A percentile compares a stretch with the other conserved stretches of the same genome.
These are phyloP conservation scores for Sesamia inferens DNA, from an alignment of 2,888 invertebrate species.

Conservation along the genomic window DNA sequence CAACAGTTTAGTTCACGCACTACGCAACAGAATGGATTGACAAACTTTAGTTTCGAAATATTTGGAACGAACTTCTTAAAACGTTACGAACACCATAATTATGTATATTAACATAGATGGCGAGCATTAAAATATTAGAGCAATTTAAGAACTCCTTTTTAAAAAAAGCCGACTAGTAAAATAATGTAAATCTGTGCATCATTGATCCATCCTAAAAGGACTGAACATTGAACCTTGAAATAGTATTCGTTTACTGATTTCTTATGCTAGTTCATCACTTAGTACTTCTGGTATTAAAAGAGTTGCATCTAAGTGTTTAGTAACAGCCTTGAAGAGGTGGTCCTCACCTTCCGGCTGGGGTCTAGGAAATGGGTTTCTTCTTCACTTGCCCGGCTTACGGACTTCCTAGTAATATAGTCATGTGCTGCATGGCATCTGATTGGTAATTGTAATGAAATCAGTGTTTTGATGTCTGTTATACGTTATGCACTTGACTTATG, in stretches of 20 bases:
- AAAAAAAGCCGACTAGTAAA: not conserved
- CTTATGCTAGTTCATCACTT: constrained; percentile 28
- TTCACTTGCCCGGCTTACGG: constrained; percentile 36
- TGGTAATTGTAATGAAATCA: not conserved
- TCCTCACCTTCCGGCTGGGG: constrained; percentile 44
- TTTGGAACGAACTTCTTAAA: not conserved
- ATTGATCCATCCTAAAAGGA: not conserved
- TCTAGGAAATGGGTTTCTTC: constrained; percentile 55
- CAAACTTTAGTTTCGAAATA: not conserved
- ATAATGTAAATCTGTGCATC: not conserved
- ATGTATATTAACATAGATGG: not conserved
- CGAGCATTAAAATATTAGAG: not conserved
- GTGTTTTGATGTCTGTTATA: not conserved
- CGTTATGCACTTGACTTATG: not conserved
- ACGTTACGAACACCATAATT: not conserved
- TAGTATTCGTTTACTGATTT: constrained; percentile 21
- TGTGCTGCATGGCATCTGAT: constrained; percentile 9
- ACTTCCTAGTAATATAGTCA: constrained; percentile 40
- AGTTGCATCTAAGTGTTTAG: constrained; percentile 45
- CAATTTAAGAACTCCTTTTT: not conserved
- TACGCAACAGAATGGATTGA: not conserved
- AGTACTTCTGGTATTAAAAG: constrained; percentile 57
- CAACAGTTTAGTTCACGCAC: not conserved
- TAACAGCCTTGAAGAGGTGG: constrained; percentile 41
- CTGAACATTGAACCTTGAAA: constrained; percentile 24